A percentile compares a stretch with the other conserved stretches of the same genome.
phyloP scores from a whole-genome alignment of 2,797 vertebrate species.

The Staurois parvus region DNA sequence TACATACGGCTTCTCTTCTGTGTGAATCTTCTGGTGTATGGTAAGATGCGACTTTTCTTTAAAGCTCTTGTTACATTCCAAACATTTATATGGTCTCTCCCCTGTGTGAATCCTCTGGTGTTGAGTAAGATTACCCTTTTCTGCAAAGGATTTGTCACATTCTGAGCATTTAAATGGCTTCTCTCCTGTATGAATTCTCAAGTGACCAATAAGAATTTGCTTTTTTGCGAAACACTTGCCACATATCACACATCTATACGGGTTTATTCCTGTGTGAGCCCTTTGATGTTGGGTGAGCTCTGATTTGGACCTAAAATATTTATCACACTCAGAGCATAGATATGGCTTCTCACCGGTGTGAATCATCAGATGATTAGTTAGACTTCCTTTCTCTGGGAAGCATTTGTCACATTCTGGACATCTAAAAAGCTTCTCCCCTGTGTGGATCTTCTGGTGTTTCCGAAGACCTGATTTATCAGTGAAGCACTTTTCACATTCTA shows the following conservation, averaged over 20 bases:
- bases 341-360: slow-evolving; percentile 63
- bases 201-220: background rate
- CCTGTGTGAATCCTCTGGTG: slow-evolving; percentile 60
- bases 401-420: background rate
- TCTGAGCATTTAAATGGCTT: slow-evolving; percentile 59
- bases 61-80: slow-evolving; percentile 63
- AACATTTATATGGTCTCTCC: slow-evolving; percentile 65
- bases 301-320: background rate
- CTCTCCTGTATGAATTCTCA: slow-evolving; percentile 34
- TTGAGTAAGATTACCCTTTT: background rate
- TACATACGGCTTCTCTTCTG: background rate
- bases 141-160: background rate
- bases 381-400: background rate
- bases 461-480: too few species aligned
- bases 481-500: too few species aligned
- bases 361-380: background rate
- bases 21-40: background rate
- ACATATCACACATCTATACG: background rate
- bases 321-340: background rate
- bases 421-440: background rate
- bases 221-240: background rate
- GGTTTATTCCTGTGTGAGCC: background rate
- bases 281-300: background rate
- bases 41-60: background rate
- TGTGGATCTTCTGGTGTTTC: background rate